Evolutionary conservation across 2,888 invertebrate species (phyloP).

Genomic region (Agonopterix subpropinquella): DNA sequence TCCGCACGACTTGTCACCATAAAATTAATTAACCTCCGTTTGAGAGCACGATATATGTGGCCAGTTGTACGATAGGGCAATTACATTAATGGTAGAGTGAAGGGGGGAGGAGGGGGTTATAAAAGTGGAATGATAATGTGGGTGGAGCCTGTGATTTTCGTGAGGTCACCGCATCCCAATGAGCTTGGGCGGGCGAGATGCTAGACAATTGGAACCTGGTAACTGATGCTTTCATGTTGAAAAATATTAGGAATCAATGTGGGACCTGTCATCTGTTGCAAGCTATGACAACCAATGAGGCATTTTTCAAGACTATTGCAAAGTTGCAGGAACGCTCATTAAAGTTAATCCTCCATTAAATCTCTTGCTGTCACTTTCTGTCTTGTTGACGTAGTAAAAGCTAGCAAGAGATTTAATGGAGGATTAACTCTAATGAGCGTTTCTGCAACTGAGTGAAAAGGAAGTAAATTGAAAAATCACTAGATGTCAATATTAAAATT

Average conservation of each 20-base stretch:
- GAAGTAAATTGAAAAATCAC: no score
- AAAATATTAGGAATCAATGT: background rate
- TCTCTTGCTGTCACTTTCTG: no score
- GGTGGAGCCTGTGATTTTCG: constrained; percentile 42
- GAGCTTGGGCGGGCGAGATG: constrained; percentile 17
- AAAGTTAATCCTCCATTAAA: no score
- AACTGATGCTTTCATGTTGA: constrained; percentile 1
- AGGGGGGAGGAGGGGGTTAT: constrained; percentile 19
- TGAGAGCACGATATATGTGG: constrained; percentile 9
- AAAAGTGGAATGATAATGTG: constrained; percentile 48
- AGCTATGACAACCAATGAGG: no score
- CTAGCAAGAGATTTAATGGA: no score
- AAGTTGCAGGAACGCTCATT: no score
- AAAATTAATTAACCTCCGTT: constrained; percentile 39
- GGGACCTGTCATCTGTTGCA: no score
- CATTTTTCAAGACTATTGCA: no score
- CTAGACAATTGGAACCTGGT: constrained; percentile 7
- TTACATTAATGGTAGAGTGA: constrained; percentile 44
- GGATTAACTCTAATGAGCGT: no score
- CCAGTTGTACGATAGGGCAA: constrained; percentile 27
- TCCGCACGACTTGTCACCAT: constrained; percentile 36
- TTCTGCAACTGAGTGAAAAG: no score
- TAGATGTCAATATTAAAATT: no score
- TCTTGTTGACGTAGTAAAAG: no score
- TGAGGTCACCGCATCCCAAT: constrained; percentile 65